These are phyloP conservation scores for Entomyzon cyanotis DNA, from an alignment of 2,113 vertebrate genomes.

Conservation along the genomic window DNA sequence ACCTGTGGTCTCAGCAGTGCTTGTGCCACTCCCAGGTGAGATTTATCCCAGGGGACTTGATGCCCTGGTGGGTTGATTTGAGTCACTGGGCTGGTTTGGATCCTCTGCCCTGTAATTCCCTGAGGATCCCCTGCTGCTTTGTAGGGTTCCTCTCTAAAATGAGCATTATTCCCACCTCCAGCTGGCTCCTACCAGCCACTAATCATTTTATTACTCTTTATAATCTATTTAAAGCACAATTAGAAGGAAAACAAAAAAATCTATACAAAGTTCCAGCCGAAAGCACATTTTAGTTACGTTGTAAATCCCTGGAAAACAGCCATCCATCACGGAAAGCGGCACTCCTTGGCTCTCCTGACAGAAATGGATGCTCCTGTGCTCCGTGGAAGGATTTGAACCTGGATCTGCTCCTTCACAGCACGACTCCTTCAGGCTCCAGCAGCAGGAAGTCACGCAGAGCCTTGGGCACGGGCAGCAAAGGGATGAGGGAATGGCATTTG, in stretches of 20 bases:
- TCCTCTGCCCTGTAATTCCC: background rate
- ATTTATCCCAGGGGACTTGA: background rate
- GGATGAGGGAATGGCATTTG: constrained; percentile 63
- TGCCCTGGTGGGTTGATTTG: background rate
- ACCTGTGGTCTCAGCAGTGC: too few species aligned
- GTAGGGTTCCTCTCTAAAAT: background rate
- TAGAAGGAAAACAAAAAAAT: background rate
- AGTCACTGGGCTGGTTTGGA: background rate
- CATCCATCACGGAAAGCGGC: rapidly evolving
- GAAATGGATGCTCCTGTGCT: background rate
- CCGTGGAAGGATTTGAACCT: rapidly evolving
- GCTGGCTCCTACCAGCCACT: background rate
- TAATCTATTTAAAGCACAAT: background rate
- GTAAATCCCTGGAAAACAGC: background rate
- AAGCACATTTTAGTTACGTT: background rate
- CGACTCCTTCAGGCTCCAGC: constrained; percentile 67
- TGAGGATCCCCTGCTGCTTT: background rate
- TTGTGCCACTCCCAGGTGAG: rapidly evolving
- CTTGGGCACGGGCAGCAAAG: constrained; percentile 70
- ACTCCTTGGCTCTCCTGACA: background rate
- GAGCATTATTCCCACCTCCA: background rate
- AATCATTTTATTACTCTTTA: constrained; percentile 1
- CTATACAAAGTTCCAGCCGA: background rate
- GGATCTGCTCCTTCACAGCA: constrained; percentile 23
- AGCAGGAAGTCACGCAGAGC: constrained; percentile 70